Base-by-base conservation (phyloP, 2,888 invertebrate species). In the Parascotia fuliginaria region DNA sequence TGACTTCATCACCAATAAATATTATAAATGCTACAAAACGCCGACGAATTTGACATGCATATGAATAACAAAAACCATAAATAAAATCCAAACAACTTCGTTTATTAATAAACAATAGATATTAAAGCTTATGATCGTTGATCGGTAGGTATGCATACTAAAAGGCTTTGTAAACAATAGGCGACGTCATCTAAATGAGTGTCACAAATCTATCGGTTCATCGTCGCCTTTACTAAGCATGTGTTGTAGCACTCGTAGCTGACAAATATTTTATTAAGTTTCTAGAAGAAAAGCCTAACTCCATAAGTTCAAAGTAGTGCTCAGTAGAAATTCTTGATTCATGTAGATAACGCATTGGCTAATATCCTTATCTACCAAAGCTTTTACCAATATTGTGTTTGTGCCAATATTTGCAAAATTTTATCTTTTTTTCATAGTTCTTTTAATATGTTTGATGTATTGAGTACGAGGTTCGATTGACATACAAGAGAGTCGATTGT, bases 81-180 rank as follows among this genome's bases (percentile, higher is more conserved):
- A 19, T 53, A n/a, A n/a, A n/a, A n/a, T n/a, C n/a, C n/a, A n/a
- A n/a, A n/a, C n/a, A n/a, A 44, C 42, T 54, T 34, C 32, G 51
- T 65, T 65, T 54, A 68, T 75, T 74, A 73, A 73, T 77, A 73
- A 73, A 60, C 79, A 77, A 73, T 77, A 78, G 68, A 74, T 74
- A 66, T 66, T 60, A 46, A 46, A 54, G 55, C 41, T 67, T 69
- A 72, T 60, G 53, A 58, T 51, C 57, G 48, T 60, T 43, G 60
- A 63, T 63, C 44, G 42, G 60, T 48, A 66, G 62, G 68, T 52
- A 65, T 70, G 79, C 72, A 78, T 78, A 78, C 73, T 66, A 75
- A 78, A 72, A 42, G 41, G 19, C 65, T 66, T 50, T 41, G 38
- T 45, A 58, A 50, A 75, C 75, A 73, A 72, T 73, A 60, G 65